Evolutionary conservation across 2,888 invertebrate genomes (phyloP), one percentile per base, ranked within the genome.

Genomic region (Tanypteryx hageni): DNA sequence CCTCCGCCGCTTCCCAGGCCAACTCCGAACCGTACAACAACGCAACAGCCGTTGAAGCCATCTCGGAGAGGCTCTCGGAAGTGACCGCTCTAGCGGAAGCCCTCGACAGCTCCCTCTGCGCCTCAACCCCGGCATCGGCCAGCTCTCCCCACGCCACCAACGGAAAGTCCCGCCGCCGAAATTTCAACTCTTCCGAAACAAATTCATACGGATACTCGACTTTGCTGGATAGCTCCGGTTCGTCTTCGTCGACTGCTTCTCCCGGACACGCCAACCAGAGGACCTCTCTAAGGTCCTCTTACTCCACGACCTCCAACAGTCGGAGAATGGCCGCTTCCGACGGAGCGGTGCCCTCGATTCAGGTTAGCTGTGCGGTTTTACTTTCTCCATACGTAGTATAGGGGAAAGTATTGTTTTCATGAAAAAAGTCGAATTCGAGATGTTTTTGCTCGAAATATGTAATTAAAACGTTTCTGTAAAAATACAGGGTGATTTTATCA

Each of bases 11-110:
- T 14, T 92, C 92, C 10, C 93, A 16, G 31, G 91, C 59, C n/a
- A 68, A 81, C 3, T 92, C 85, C 11, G 91, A 85, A 22, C 92
- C 92, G 10, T 61, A 92, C 81, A 85, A 84, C 18, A 97, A 97
- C 94, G 95, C 95, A 93, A 96, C 96, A 93, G 97, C 97, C 27
- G 96, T 97, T 76, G 96, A 96, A 93, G 96, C 97, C 91, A 97
- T 97, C 93, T 96, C 97, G n/a, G 96, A 96, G 93, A 96, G 96
- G 94, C 94, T 97, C 93, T 95, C 96, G 22, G 97, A 97, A 94
- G 97, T 97, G 22, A 96, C 97, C 18, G 96, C 96, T 92, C 95
- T 97, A 44, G 97, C 97, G 2, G 97, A 97, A 94, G 96, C 97
- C 93, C 94, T 97, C 93, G 97, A 97, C 94, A 96, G 96, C 76